Percentiles rank a stretch among this genome's conserved stretches.
Evolutionary conservation across 2,113 vertebrate species (phyloP).

Genomic region (Buteo buteo): DNA sequence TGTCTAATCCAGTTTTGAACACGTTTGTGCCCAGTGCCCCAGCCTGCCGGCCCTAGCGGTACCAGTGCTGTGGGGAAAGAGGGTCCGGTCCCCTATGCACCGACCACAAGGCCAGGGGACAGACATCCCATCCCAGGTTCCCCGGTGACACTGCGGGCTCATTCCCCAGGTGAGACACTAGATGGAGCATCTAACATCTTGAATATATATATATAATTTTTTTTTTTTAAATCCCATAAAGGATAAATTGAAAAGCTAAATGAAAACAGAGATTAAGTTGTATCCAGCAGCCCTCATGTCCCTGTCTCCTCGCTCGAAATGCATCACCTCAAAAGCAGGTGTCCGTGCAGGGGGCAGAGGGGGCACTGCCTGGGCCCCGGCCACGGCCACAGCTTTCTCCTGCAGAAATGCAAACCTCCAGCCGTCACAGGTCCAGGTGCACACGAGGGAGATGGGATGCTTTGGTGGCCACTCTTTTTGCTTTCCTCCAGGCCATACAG

Average conservation of each 20-base stretch:
- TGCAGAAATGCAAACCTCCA: background rate
- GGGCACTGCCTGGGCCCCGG: background rate
- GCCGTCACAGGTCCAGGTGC: accelerated
- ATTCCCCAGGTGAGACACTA: conserved; percentile 47
- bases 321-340: accelerated
- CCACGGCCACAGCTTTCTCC: background rate
- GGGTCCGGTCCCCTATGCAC: accelerated
- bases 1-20: background rate
- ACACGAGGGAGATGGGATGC: accelerated
- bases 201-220: background rate
- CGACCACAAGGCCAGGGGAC: background rate
- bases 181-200: conserved; percentile 32
- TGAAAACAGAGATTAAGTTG: background rate
- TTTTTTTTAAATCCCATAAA: background rate
- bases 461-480: background rate
- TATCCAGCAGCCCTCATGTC: background rate
- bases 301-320: background rate
- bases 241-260: background rate
- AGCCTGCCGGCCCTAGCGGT: accelerated
- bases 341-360: accelerated
- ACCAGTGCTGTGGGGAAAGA: accelerated
- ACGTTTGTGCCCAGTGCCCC: accelerated
- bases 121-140: background rate
- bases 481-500: background rate
- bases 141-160: background rate